These are phyloP conservation scores for Dinothrombium tinctorium DNA, from an alignment of 1,140 invertebrate genomes.

Conservation along the genomic window DNA sequence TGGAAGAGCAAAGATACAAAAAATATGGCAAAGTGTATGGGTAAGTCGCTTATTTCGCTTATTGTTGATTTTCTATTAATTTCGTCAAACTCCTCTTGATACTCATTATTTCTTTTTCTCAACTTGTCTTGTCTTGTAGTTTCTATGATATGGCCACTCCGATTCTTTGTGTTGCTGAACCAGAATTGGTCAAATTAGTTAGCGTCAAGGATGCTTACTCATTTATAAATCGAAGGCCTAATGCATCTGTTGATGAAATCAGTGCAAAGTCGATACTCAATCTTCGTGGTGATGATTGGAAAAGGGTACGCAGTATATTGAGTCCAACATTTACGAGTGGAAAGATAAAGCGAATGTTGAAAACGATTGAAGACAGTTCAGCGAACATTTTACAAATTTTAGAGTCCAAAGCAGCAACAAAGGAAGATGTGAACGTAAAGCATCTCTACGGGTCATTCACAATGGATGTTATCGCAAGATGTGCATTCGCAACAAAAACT, in stretches of 20 bases:
- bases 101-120: too few species aligned
- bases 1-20: not conserved
- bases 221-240: constrained; percentile 11
- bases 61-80: not conserved
- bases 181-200: constrained; percentile 13
- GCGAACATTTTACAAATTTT: not conserved
- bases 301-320: constrained; percentile 25
- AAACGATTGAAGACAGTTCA: constrained; percentile 1
- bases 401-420: not conserved
- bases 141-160: constrained; percentile 12
- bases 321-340: constrained; percentile 30
- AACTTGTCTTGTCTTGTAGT: constrained; percentile 7
- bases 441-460: constrained; percentile 5
- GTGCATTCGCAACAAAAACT: constrained; percentile 25
- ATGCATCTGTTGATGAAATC: not conserved
- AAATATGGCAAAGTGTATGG: constrained; percentile 9
- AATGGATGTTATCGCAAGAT: constrained; percentile 26
- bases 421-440: not conserved
- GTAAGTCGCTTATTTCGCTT: constrained; percentile 3
- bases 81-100: too few species aligned
- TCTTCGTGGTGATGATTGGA: constrained; percentile 22
- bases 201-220: constrained; percentile 14
- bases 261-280: not conserved
- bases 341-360: constrained; percentile 31
- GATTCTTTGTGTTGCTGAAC: constrained; percentile 11